These are phyloP conservation scores for Stenodema calcarata DNA, from an alignment of 2,888 invertebrate genomes.

Conservation along the genomic window DNA sequence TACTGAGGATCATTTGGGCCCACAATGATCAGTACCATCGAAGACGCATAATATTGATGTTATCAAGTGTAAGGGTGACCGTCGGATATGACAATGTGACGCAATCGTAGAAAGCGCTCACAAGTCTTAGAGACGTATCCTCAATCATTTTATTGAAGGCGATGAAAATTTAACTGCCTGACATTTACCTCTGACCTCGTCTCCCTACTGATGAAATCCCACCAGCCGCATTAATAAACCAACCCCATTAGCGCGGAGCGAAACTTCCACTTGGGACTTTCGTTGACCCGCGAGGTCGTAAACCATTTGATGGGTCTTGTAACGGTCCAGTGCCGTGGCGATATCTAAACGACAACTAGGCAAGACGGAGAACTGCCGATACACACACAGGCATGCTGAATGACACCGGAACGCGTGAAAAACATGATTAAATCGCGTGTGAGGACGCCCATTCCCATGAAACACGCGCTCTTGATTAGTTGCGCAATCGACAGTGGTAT, in stretches of 20 bases:
- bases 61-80: too few species aligned
- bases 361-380: not conserved
- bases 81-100: not conserved
- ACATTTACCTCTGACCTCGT: constrained; percentile 12
- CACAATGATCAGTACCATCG: too few species aligned
- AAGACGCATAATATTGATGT: too few species aligned
- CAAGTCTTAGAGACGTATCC: not conserved
- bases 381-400: too few species aligned
- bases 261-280: not conserved
- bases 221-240: not conserved
- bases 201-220: not conserved
- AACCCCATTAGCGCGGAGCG: not conserved
- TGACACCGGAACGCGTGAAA: too few species aligned
- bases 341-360: not conserved
- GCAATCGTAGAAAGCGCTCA: not conserved
- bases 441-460: too few species aligned
- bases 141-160: constrained; percentile 8
- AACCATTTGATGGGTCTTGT: not conserved
- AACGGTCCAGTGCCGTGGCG: not conserved
- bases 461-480: too few species aligned
- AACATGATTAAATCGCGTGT: too few species aligned
- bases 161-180: not conserved
- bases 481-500: too few species aligned
- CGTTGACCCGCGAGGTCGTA: not conserved
- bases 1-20: too few species aligned